Conservation (phyloP, 2,888 invertebrate genomes). For the Drosophila villosipedis region DNA sequence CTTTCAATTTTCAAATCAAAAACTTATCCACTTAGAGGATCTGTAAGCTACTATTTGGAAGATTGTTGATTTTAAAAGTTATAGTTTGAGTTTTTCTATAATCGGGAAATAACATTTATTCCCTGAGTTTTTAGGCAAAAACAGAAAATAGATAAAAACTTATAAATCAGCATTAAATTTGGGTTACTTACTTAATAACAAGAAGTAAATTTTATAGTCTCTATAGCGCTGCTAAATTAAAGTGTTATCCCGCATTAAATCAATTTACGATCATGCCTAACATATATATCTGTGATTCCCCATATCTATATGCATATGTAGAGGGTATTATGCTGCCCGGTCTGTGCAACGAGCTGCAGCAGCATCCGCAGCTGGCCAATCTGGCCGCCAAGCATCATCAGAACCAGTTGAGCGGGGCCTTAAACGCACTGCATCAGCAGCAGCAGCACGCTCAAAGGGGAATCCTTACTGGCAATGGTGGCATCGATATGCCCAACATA, state of each 20-base stretch:
- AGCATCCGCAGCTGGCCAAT: slow-evolving; percentile 63
- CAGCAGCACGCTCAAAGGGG: slow-evolving; percentile 51
- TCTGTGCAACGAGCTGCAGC: slow-evolving; percentile 69
- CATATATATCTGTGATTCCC: slow-evolving; percentile 19
- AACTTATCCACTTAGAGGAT: not conserved
- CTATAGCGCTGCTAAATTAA: not conserved
- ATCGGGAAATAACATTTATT: not conserved
- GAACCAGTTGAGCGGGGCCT: slow-evolving; percentile 74
- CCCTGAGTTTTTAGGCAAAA: not conserved
- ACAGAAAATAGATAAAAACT: not conserved
- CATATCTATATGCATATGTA: slow-evolving; percentile 28
- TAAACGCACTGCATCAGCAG: slow-evolving; percentile 72
- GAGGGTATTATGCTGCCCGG: slow-evolving; percentile 81
- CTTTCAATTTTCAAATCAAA: not conserved
- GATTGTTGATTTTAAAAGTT: not conserved
- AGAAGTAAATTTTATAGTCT: not conserved
- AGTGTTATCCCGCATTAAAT: not conserved
- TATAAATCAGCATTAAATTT: not conserved
- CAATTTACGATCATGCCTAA: slow-evolving; percentile 9
- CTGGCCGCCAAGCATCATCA: slow-evolving; percentile 80
- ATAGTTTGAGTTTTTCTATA: not conserved
- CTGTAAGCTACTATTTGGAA: not conserved
- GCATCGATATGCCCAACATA: slow-evolving; percentile 72
- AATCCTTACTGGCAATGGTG: slow-evolving; percentile 74
- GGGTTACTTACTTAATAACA: not conserved